Conservation (phyloP, 2,113 vertebrate genomes). For the Apeltes quadracus region DNA sequence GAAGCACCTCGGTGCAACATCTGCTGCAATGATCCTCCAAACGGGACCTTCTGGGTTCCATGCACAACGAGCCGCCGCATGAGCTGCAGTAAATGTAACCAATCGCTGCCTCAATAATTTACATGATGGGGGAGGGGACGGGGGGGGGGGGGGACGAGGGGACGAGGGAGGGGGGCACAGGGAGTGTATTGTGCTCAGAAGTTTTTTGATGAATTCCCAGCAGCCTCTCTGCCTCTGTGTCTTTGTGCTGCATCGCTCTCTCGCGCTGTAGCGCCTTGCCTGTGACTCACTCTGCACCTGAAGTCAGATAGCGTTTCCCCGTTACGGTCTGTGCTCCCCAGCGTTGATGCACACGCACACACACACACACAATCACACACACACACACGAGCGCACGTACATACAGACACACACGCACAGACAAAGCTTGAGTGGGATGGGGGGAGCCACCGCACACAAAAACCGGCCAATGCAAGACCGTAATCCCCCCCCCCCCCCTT, state of each 20-base stretch:
- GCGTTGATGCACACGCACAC: conserved; percentile 17
- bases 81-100: neutral
- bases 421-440: conserved; percentile 6
- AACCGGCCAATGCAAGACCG: conserved; percentile 70
- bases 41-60: too few relatives aligned
- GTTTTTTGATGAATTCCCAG: conserved; percentile 56
- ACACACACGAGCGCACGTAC: conserved; percentile 1
- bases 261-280: conserved; percentile 21
- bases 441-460: conserved; percentile 49
- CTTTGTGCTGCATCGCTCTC: conserved; percentile 40
- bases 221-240: conserved; percentile 9
- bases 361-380: conserved; percentile 3
- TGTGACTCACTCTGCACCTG: conserved; percentile 55
- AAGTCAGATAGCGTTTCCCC: conserved; percentile 46
- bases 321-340: conserved; percentile 29
- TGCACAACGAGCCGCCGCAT: neutral
- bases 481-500: conserved; percentile 44
- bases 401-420: conserved; percentile 10
- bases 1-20: too few relatives aligned
- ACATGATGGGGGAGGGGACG: conserved; percentile 24
- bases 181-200: conserved; percentile 46
- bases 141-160: neutral
- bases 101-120: conserved; percentile 44
- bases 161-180: neutral
- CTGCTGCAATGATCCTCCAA: too few relatives aligned